Conservation (phyloP, 2,113 vertebrate genomes). For the Rostratula benghalensis region DNA sequence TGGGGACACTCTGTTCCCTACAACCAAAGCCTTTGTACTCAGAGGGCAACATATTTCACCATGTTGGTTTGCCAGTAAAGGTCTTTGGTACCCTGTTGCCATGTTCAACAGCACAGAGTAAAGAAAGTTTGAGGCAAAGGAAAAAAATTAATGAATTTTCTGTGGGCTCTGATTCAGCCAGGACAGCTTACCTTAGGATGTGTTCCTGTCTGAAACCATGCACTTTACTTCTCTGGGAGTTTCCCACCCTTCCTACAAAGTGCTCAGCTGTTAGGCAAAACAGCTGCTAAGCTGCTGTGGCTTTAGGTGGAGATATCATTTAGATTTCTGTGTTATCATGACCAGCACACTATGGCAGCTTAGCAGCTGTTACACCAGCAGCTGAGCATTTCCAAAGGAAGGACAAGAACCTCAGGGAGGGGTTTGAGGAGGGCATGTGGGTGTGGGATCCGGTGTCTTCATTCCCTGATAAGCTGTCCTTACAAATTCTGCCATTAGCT, state of each 20-base stretch:
- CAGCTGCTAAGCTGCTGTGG: background rate
- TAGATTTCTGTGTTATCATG: background rate
- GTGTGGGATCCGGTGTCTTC: background rate
- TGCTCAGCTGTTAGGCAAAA: background rate
- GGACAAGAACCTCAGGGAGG: background rate
- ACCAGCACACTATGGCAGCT: background rate
- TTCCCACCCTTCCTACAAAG: background rate
- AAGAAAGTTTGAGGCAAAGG: background rate
- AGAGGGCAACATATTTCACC: background rate
- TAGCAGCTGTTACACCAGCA: background rate
- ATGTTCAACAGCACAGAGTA: background rate
- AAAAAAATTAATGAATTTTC: background rate
- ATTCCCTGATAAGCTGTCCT: background rate
- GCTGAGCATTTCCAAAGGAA: background rate
- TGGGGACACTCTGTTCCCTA: background rate
- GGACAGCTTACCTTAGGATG: background rate
- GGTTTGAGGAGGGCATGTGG: background rate
- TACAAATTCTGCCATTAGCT: background rate
- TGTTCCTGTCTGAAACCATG: background rate
- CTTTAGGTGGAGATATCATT: background rate
- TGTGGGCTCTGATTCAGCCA: background rate
- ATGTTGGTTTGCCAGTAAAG: background rate
- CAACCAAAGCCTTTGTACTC: background rate
- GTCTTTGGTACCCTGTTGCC: background rate
- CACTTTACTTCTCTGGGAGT: background rate